Percentiles rank a stretch among this genome's conserved stretches.
Evolutionary conservation across 2,888 invertebrate species (phyloP).

Genomic region (Dasypolia templi): DNA sequence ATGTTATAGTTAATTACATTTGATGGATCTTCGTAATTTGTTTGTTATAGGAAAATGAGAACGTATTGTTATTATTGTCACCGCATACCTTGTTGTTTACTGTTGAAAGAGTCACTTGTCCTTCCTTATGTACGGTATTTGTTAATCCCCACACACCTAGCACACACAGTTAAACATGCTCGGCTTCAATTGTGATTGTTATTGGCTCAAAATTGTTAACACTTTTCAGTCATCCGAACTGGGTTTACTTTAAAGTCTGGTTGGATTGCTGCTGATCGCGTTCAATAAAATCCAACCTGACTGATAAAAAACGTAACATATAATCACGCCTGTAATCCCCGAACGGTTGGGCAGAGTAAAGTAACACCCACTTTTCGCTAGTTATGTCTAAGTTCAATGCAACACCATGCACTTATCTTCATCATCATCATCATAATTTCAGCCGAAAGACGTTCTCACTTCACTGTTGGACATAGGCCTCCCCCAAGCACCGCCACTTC

Average conservation of each 20-base stretch:
- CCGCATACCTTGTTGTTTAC: neutral
- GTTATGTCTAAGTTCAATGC: neutral
- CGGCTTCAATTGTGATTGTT: neutral
- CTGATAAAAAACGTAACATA: neutral
- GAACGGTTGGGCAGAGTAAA: neutral
- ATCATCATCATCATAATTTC: too few relatives aligned
- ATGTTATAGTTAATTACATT: slow-evolving; percentile 31
- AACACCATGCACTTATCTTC: too few relatives aligned
- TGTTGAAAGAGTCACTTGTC: neutral
- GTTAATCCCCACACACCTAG: neutral
- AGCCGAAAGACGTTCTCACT: too few relatives aligned
- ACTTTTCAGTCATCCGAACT: neutral
- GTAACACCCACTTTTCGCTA: neutral
- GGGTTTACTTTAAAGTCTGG: neutral
- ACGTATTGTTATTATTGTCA: neutral
- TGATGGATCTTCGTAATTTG: slow-evolving; percentile 29
- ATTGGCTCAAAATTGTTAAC: neutral
- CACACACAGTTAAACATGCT: neutral
- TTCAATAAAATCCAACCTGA: too few relatives aligned
- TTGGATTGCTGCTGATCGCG: too few relatives aligned
- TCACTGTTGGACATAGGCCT: too few relatives aligned
- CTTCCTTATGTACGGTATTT: neutral
- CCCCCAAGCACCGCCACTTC: too few relatives aligned
- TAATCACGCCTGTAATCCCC: neutral
- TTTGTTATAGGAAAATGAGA: slow-evolving; percentile 2